These are phyloP conservation scores for Ictalurus punctatus DNA, from an alignment of 2,113 vertebrate genomes.

Conservation along the genomic window DNA sequence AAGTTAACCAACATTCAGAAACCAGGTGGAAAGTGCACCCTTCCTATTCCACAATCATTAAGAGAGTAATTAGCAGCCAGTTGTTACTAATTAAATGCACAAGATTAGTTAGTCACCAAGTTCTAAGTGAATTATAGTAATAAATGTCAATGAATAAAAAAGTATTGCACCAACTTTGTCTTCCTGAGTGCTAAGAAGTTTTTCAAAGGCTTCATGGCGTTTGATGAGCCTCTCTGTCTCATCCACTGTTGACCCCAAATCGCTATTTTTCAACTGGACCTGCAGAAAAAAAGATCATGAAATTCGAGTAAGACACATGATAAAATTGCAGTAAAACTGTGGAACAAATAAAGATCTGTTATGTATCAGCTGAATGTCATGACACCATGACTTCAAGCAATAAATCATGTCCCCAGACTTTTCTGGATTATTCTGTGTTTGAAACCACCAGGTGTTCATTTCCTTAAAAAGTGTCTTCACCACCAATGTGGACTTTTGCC, in stretches of 20 bases:
- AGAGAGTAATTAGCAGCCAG: neutral
- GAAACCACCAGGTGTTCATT: neutral
- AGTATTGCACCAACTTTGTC: conserved; percentile 76
- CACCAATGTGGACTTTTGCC: neutral
- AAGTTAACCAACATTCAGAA: neutral
- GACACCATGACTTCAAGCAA: neutral
- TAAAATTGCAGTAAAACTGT: neutral
- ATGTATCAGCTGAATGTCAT: neutral
- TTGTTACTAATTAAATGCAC: neutral
- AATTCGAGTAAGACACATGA: neutral
- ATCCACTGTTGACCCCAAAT: conserved; percentile 76
- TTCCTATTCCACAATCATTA: neutral
- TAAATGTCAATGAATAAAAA: neutral
- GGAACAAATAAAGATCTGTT: neutral
- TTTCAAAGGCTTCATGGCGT: conserved; percentile 86
- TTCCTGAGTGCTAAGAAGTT: conserved; percentile 83
- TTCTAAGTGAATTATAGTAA: neutral
- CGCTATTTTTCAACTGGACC: conserved; percentile 79
- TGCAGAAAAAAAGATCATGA: conserved; percentile 58
- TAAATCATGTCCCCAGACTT: neutral
- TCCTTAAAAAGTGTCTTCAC: neutral
- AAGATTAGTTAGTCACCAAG: neutral
- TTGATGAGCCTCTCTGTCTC: conserved; percentile 81
- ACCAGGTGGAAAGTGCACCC: neutral
- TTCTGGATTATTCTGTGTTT: neutral